These are phyloP conservation scores for Camelus bactrianus DNA, from an alignment of 2,113 vertebrate species.

Conservation along the genomic window DNA sequence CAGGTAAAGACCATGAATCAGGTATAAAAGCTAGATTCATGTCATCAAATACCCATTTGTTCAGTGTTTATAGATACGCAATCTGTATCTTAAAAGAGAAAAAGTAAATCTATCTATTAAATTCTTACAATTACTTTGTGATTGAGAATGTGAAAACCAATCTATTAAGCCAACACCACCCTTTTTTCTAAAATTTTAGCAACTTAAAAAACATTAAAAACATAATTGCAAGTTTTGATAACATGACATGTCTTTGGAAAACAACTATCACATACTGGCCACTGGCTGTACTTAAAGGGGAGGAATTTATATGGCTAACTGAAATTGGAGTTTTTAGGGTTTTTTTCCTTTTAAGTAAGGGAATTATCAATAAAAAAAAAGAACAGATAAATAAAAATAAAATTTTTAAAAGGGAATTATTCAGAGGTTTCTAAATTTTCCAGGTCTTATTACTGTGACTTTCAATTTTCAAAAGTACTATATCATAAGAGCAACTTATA, in stretches of 20 bases:
- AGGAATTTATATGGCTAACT: conserved; percentile 12
- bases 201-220: conserved; percentile 55
- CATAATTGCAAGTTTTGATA: neutral
- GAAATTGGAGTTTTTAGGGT: neutral
- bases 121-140: neutral
- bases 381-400: too few species aligned
- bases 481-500: conserved; percentile 24
- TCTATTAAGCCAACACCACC: neutral
- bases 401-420: neutral
- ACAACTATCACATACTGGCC: conserved; percentile 19
- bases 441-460: neutral
- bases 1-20: neutral
- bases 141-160: conserved; percentile 12
- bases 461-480: conserved; percentile 29
- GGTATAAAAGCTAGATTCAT: neutral
- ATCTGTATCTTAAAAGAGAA: neutral
- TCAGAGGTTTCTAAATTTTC: neutral
- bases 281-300: neutral
- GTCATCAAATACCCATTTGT: neutral
- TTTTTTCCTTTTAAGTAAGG: neutral
- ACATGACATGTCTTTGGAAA: conserved; percentile 19
- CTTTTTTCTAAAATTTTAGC: conserved; percentile 13
- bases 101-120: conserved; percentile 6
- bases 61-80: neutral
- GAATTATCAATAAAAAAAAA: too few species aligned